phyloP scores from a whole-genome alignment of 2,888 invertebrate species.

The Seladonia tumulorum region DNA sequence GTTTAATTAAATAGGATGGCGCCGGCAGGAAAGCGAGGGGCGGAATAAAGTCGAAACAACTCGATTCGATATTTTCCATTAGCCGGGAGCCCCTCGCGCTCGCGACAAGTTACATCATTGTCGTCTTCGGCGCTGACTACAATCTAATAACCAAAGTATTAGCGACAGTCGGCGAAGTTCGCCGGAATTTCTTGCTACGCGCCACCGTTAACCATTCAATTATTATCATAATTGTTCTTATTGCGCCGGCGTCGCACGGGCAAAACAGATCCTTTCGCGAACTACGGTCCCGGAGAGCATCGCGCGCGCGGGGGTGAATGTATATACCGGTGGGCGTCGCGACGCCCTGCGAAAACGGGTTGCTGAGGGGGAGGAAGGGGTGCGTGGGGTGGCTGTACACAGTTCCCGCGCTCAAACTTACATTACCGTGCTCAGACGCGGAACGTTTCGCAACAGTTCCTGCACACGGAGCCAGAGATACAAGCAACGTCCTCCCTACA shows the following conservation, averaged over 20 bases:
- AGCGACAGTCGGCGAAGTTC: slow-evolving; percentile 48
- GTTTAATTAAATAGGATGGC: neutral
- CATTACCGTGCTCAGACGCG: slow-evolving; percentile 70
- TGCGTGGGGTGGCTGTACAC: neutral
- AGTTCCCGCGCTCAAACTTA: slow-evolving; percentile 62
- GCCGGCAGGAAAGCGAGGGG: neutral
- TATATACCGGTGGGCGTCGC: neutral
- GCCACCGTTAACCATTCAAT: slow-evolving; percentile 51
- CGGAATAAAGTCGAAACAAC: slow-evolving; percentile 28
- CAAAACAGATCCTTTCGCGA: slow-evolving; percentile 45
- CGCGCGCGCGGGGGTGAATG: neutral
- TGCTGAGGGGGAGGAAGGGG: neutral
- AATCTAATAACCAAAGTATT: slow-evolving; percentile 54
- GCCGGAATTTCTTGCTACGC: slow-evolving; percentile 45
- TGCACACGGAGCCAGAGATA: slow-evolving; percentile 48
- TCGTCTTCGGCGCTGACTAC: slow-evolving; percentile 28
- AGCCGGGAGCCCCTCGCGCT: slow-evolving; percentile 10
- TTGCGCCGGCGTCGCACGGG: slow-evolving; percentile 28
- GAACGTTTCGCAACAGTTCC: slow-evolving; percentile 70
- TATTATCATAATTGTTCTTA: slow-evolving; percentile 61
- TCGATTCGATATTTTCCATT: slow-evolving; percentile 47
- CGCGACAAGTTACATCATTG: slow-evolving; percentile 39
- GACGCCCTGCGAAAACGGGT: slow-evolving; percentile 3
- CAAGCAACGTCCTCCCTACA: slow-evolving; percentile 22
- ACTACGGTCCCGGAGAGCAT: neutral